Base-by-base conservation (phyloP, 2,797 vertebrate genomes). In the Pithecia hirsuta region DNA sequence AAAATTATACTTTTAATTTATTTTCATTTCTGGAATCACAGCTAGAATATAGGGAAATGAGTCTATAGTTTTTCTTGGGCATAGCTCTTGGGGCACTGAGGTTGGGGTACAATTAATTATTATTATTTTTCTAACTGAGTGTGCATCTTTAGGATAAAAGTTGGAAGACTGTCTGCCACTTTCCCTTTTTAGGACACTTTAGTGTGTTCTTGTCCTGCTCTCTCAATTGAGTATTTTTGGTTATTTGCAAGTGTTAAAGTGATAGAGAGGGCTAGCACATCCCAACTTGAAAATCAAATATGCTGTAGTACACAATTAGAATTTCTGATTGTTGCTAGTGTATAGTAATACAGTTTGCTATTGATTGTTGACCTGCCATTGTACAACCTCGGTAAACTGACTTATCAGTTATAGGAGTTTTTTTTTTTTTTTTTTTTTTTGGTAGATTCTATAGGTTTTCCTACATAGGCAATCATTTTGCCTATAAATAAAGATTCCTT, bases 21-120 rank as follows among this genome's bases (percentile, higher is more conserved):
- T 82, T 97, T 89, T 92, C 59, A 92, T 13, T 92, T 90, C 5
- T 26, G 80, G 59, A 83, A 75, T 79, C 28, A 33, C 36, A 78
- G 7, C 39, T 59, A 75, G 26, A 78, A 55, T 92, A 39, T 80
- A 80, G 33, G 55, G 39, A 95, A 86, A 86, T 76, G 11, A 82
- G 19, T 76, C 28, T 55, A 11, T 72, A 33, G n/a, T 46, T 94
- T 86, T 92, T 81, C 48, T 59, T 76, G 50, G 33, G 33, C 39
- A 48, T 81, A 72, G n/a, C 61, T 89, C 70, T 95, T 70, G 15
- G 33, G 17, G 10, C 28, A 70, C 41, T 48, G 46, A 76, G 19
- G 22, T 52, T 55, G 61, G 39, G 24, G 19, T 88, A 67, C 6
- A 83, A 26, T 61, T 67, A 30, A 9, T 44, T 79, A 83, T 64